Percentiles rank a stretch among this genome's conserved stretches.
Conservation (phyloP, 2,888 invertebrate species). For the Pterostichus madidus region DNA sequence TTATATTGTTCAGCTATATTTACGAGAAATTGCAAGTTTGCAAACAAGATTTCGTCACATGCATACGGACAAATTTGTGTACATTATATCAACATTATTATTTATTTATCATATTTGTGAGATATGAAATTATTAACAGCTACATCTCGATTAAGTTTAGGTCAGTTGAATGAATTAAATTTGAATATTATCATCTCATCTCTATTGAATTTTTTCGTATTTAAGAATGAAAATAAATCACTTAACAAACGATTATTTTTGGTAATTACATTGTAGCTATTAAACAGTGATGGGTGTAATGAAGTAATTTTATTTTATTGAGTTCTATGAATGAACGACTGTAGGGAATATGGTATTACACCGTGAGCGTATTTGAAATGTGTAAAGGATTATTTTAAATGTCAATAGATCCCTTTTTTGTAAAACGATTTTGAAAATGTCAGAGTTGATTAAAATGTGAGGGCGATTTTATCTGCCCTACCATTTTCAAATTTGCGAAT, state of each 20-base stretch:
- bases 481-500: slow-evolving; percentile 44
- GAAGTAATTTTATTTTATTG: slow-evolving; percentile 2
- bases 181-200: neutral
- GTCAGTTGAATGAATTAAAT: neutral
- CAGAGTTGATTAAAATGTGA: slow-evolving; percentile 45
- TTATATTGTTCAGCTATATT: no score
- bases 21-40: no score
- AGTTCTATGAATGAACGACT: slow-evolving; percentile 27
- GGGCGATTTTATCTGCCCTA: slow-evolving; percentile 23
- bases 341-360: slow-evolving; percentile 19
- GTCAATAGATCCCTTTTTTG: slow-evolving; percentile 41
- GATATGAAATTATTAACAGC: no score
- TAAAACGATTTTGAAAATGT: slow-evolving; percentile 39
- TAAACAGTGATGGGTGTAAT: neutral
- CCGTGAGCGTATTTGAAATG: slow-evolving; percentile 15
- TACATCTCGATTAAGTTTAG: neutral
- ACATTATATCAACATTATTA: no score
- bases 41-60: no score
- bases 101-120: no score
- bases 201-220: neutral
- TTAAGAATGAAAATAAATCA: slow-evolving; percentile 9
- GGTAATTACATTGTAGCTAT: slow-evolving; percentile 4
- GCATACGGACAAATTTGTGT: no score
- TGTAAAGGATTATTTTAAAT: slow-evolving; percentile 51
- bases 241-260: neutral